Evolutionary conservation across 1,140 invertebrate species (phyloP), one percentile per base, ranked within the genome.

Genomic region (Druon quercuslanigerum): DNA sequence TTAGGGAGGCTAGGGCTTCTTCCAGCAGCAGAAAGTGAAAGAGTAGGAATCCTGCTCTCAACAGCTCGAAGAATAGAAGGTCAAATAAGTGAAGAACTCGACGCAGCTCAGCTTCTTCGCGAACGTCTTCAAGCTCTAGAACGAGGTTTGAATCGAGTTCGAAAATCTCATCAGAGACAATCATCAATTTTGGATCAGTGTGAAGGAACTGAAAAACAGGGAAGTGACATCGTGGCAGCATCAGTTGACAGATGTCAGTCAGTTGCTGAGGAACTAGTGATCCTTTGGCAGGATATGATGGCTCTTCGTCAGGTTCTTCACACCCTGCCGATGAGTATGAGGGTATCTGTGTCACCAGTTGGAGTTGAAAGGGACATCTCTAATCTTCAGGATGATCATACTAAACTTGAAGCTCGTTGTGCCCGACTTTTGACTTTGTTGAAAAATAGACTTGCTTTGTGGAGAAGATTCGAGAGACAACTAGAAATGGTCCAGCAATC

Each of bases 401-500:
- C 94, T 0, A 92, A 92, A 52, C 86, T 96, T 20, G 95, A 96
- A 85, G 92, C 93, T 14, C 92, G 94, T 57, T 96, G 94, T 79
- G 92, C 93, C 1, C 92, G 94, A 46, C 90, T 96, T 3, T 89
- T 95, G 75, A 90, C 91, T 2, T 86, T 94, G n/a, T 88, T 97
- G 6, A 92, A 93, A n/a, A 93, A 92, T 66, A 92, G 95, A 11
- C 84, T 95, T 19, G 92, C 92, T 12, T 86, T 96, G 8, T 97
- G 96, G 96, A 90, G 93, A 50, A 90, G 95, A 40, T 96, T 96
- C 83, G 95, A 96, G 81, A 90, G 93, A 17, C 95, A 96, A 82
- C 87, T 96, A 76, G 95, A 96, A 82, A 83, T 94, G 86, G 95
- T 97, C 1, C 95, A 96, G 72, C 94, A 95, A 50, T 96, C 95